Evolutionary conservation across 2,113 vertebrate species (phyloP), one percentile per base, ranked within the genome.

Genomic region (Murina feae): DNA sequence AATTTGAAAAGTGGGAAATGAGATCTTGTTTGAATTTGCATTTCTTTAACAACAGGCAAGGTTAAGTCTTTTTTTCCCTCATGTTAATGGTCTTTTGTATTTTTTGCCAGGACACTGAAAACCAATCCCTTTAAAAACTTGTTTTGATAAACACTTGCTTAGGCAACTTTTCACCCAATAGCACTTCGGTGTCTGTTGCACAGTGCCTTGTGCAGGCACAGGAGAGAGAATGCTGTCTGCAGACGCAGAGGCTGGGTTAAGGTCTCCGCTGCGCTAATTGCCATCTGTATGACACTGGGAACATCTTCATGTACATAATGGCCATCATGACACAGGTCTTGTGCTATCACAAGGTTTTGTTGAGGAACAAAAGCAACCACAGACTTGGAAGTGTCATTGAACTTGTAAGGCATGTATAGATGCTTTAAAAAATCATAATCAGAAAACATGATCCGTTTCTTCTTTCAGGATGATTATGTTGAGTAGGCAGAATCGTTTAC

Each of bases 281-380:
- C 5, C 84, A 18, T 17, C 32, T 42, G 4, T 20, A 5, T 28
- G n/a, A 28, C 0, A 0, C 0, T 20, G 51, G 35, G 11, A 7
- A 72, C 32, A 25, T 66, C n/a, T 37, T 53, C 35, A 11, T 0
- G 3, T 55, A 12, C 2, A 30, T n/a, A 32, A 28, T 44, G 44
- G 17, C n/a, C 2, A 13, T 74, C 1, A 3, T 13, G 39, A 37
- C 37, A 11, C 4, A 1, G 0, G 0, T 6, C 6, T 10, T 55
- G 9, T 2, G 4, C 25, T 74, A 42, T 66, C 20, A 12, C 9
- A 72, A 63, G 32, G 44, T 42, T 76, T 85, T 72, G 18, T 10
- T 25, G 72, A 80, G 65, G 14, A 83, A 28, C 17, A 47, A 69
- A 93, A 53, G 51, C 4, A 8, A 16, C 65, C 12, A 8, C 10